These are phyloP conservation scores for Dermatemys mawii DNA, from an alignment of 2,113 vertebrate species.

Conservation along the genomic window DNA sequence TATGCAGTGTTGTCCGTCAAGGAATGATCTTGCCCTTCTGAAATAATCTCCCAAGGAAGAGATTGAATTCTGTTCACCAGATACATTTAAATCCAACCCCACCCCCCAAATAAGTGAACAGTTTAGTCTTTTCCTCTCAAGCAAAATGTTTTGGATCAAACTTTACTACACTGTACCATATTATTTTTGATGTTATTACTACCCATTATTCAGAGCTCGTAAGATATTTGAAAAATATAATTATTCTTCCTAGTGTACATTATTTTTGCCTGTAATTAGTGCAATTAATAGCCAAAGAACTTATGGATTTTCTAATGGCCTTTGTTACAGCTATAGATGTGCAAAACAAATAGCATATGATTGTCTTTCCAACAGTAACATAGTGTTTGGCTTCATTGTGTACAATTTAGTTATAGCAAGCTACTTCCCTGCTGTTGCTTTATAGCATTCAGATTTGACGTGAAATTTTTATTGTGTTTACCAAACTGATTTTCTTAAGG, in stretches of 20 bases:
- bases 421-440: neutral
- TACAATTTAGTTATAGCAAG: neutral
- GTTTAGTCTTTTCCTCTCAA: neutral
- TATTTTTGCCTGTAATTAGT: conserved; percentile 20
- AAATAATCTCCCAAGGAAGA: neutral
- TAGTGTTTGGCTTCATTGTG: neutral
- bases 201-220: conserved; percentile 23
- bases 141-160: neutral
- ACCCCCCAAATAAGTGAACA: accelerated
- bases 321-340: neutral
- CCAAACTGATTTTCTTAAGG: neutral
- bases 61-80: neutral
- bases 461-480: neutral
- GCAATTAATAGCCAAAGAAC: conserved; percentile 4
- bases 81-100: neutral
- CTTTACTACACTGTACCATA: neutral
- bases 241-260: neutral
- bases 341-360: neutral
- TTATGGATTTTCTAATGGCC: neutral
- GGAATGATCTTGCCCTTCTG: neutral
- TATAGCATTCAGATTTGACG: neutral
- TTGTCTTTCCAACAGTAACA: neutral
- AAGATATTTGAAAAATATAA: conserved; percentile 4
- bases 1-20: no score
- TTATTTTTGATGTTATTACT: neutral